These are phyloP conservation scores for Stenodera caucasica DNA, from an alignment of 2,888 invertebrate species.

Conservation along the genomic window DNA sequence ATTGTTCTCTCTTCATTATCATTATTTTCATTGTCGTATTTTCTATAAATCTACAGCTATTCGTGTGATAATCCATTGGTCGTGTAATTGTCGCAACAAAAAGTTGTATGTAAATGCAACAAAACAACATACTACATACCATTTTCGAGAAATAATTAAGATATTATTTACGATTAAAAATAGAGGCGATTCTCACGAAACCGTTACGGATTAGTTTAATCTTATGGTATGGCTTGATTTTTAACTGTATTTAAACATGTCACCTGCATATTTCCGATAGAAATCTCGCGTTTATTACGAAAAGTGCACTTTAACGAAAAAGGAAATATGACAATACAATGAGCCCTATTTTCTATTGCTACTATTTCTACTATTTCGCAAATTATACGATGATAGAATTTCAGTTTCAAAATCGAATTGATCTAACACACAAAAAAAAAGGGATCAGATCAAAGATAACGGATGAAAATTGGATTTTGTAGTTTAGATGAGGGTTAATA, in stretches of 20 bases:
- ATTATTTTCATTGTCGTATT: no score
- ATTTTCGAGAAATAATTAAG: slow-evolving; percentile 27
- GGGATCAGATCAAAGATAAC: slow-evolving; percentile 34
- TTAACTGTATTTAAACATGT: slow-evolving; percentile 29
- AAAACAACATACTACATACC: slow-evolving; percentile 9
- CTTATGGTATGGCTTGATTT: slow-evolving; percentile 19
- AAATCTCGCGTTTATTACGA: slow-evolving; percentile 26
- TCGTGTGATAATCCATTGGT: neutral
- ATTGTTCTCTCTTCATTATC: slow-evolving; percentile 7
- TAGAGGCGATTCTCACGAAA: slow-evolving; percentile 30
- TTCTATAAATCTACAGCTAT: no score
- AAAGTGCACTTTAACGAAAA: slow-evolving; percentile 8
- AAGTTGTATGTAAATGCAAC: neutral
- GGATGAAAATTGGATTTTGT: slow-evolving; percentile 39
- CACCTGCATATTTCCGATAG: slow-evolving; percentile 25
- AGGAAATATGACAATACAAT: no score
- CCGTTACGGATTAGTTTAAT: slow-evolving; percentile 26
- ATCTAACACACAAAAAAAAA: no score
- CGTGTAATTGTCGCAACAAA: slow-evolving; percentile 1
- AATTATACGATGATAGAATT: no score
- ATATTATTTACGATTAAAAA: slow-evolving; percentile 26
- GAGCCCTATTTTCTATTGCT: no score
- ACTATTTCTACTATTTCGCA: no score
- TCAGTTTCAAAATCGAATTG: no score
- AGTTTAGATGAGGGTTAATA: slow-evolving; percentile 31